Conservation (phyloP, 2,113 vertebrate species). For the Melanocharis versteri region DNA sequence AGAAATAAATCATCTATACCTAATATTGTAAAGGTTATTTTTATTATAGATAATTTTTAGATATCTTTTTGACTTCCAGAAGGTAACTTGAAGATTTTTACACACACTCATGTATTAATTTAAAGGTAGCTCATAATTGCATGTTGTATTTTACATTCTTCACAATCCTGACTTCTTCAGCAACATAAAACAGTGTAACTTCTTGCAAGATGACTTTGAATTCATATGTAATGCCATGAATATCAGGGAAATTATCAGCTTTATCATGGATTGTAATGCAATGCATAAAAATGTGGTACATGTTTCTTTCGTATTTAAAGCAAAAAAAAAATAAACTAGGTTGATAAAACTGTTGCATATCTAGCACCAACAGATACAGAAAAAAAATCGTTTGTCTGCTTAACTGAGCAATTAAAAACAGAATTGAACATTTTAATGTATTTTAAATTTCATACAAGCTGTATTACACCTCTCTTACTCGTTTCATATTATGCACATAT, state of each 20-base stretch:
- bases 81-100: background rate
- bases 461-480: background rate
- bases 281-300: background rate
- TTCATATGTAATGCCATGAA: background rate
- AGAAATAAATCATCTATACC: background rate
- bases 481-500: background rate
- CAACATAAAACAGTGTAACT: background rate
- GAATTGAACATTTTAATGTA: background rate
- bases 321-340: background rate
- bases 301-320: background rate
- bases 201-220: background rate
- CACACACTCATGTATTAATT: rapidly evolving
- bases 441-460: background rate
- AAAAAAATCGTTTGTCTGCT: background rate
- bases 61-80: background rate
- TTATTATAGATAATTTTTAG: background rate
- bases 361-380: background rate
- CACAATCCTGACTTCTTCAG: background rate
- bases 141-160: background rate
- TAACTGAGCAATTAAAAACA: background rate
- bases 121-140: rapidly evolving
- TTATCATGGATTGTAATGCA: background rate
- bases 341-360: background rate
- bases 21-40: background rate
- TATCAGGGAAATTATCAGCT: background rate